phyloP scores from a whole-genome alignment of 2,888 invertebrate species.

The Drosophila planitibia region DNA sequence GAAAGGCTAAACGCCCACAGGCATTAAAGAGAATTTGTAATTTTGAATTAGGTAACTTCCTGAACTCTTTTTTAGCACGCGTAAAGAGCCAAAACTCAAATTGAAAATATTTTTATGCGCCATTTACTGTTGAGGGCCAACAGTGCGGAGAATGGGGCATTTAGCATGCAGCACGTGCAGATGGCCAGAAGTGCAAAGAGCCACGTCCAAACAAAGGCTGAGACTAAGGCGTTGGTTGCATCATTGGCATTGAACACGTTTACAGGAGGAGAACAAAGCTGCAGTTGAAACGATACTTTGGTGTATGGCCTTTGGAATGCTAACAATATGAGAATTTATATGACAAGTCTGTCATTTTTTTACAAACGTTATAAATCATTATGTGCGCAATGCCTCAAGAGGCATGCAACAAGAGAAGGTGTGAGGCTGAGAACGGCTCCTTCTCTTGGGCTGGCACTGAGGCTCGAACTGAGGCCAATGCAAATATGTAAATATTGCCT shows the following conservation, averaged over 20 bases:
- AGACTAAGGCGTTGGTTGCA: slow-evolving; percentile 47
- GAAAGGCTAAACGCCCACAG: slow-evolving; percentile 18
- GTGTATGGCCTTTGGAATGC: slow-evolving; percentile 49
- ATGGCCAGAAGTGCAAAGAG: slow-evolving; percentile 32
- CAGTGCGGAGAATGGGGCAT: slow-evolving; percentile 17
- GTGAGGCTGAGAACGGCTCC: slow-evolving; percentile 48
- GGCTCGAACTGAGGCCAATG: slow-evolving; percentile 29
- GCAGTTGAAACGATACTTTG: slow-evolving; percentile 28
- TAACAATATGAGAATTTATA: slow-evolving; percentile 81
- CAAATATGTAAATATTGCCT: slow-evolving; percentile 74
- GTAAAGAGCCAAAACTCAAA: slow-evolving; percentile 39
- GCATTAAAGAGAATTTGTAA: slow-evolving; percentile 45
- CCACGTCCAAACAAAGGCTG: slow-evolving; percentile 45
- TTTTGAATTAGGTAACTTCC: slow-evolving; percentile 35
- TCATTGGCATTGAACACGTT: slow-evolving; percentile 50
- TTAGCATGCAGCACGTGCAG: slow-evolving; percentile 48
- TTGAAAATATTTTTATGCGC: slow-evolving; percentile 65
- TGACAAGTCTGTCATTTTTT: slow-evolving; percentile 81
- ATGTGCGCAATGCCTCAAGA: slow-evolving; percentile 41
- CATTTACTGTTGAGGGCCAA: slow-evolving; percentile 39
- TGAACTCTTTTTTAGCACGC: slow-evolving; percentile 38
- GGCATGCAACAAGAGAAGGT: slow-evolving; percentile 47
- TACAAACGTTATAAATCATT: slow-evolving; percentile 80
- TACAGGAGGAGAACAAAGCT: slow-evolving; percentile 34
- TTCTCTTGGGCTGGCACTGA: slow-evolving; percentile 7